Percentiles rank a stretch among this genome's conserved stretches.
phyloP scores from a whole-genome alignment of 1,140 invertebrate genomes.

The Drosophila yakuba region DNA sequence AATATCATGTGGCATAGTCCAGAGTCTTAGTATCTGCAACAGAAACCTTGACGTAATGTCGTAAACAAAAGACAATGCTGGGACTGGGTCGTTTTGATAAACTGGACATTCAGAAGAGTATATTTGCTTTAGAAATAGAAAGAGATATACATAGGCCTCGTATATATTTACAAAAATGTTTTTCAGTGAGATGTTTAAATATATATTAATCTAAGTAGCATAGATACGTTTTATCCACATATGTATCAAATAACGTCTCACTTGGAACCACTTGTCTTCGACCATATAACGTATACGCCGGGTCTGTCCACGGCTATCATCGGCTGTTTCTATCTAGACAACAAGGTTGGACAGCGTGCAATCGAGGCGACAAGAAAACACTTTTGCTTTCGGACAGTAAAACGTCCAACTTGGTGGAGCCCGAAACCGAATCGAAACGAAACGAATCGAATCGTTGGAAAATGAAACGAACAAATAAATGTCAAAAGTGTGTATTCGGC shows the following conservation, averaged over 20 bases:
- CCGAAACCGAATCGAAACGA: conserved; percentile 29
- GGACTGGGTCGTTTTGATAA: conserved; percentile 65
- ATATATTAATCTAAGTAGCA: no score
- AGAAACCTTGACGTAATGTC: conserved; percentile 51
- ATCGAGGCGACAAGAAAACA: conserved; percentile 39
- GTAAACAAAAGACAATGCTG: conserved; percentile 48
- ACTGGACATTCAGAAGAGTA: conserved; percentile 13
- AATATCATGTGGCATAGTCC: conserved; percentile 37
- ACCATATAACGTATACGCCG: conserved; percentile 66
- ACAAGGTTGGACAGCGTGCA: conserved; percentile 48
- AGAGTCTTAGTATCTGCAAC: conserved; percentile 33
- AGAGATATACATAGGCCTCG: no score
- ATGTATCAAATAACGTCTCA: background rate
- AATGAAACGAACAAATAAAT: conserved; percentile 62
- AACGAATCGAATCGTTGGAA: conserved; percentile 16
- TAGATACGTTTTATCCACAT: no score
- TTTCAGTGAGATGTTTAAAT: no score
- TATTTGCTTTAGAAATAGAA: background rate
- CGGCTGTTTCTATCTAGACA: conserved; percentile 61
- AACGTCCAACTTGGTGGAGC: conserved; percentile 27
- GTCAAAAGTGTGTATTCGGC: conserved; percentile 64
- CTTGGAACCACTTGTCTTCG: conserved; percentile 29
- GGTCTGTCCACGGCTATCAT: conserved; percentile 64
- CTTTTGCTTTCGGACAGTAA: conserved; percentile 71
- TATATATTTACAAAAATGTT: no score